Evolutionary conservation across 2,797 vertebrate genomes (phyloP), one percentile per base, ranked within the genome.

Genomic region (Rhabdophis nuchalis): DNA sequence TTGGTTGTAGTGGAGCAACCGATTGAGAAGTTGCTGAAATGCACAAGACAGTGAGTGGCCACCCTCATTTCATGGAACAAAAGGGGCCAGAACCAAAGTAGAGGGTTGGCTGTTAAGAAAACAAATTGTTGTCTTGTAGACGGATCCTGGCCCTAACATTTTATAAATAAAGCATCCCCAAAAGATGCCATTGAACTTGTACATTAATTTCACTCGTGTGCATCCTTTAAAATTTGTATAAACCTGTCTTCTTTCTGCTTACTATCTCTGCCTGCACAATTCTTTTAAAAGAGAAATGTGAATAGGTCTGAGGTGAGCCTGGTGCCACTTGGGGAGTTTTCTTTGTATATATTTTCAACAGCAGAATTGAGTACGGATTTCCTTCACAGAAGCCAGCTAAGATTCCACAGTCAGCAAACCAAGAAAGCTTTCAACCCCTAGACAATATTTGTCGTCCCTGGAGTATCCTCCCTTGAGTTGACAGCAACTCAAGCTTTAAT

Each of bases 71-170:
- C 53, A 36, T 61, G 56, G 56, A 60, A 88, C 46, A 29, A 68
- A 50, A 29, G n/a, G 85, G 57, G 27, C 56, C 60, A 2, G 9
- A 89, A 86, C 58, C 56, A 52, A 32, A 27, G 54, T 6, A 41
- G n/a, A n/a, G 50, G 32, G 56, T 41, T 36, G 12, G 56, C 94
- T 96, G 95, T 95, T 93, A 94, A 92, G 94, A 95, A 94, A 94
- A 52, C 18, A 93, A 88, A 89, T 94, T 95, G 94, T 96, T 95
- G 94, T 72, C 64, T 92, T 95, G 93, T 93, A 96, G 87, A 96
- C 94, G 96, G 93, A 94, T 89, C 94, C 93, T 94, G 91, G 72
- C 25, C 68, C 86, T 46, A 64, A 89, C 95, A 93, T 46, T 93
- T 91, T 93, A 89, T 89, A 93, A 93, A 92, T 56, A 90, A 94